phyloP scores from a whole-genome alignment of 2,113 vertebrate genomes.

The Vimba vimba region DNA sequence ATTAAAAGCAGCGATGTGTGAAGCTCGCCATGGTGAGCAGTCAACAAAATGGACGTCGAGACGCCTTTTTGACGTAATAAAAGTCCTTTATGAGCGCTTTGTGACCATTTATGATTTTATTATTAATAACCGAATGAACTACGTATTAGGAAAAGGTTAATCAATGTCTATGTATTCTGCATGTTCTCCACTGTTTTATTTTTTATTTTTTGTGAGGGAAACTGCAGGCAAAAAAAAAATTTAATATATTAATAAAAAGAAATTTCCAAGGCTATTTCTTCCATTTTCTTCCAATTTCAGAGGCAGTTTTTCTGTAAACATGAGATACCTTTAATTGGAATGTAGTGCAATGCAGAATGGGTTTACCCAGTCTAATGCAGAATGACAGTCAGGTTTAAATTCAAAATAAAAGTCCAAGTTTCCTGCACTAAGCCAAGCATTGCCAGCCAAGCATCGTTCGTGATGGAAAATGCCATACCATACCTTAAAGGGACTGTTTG shows the following conservation, averaged over 20 bases:
- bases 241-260: too few species aligned
- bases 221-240: neutral
- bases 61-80: conserved; percentile 15
- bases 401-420: conserved; percentile 46
- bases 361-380: too few species aligned
- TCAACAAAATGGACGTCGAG: conserved; percentile 21
- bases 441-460: neutral
- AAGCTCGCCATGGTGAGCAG: conserved; percentile 43
- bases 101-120: neutral
- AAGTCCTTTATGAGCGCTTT: neutral
- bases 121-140: neutral
- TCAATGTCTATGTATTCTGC: neutral
- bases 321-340: neutral
- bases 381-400: neutral
- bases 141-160: neutral
- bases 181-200: neutral
- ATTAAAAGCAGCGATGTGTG: conserved; percentile 50
- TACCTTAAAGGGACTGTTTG: too few species aligned
- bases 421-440: neutral
- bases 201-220: neutral
- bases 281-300: neutral
- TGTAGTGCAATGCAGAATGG: too few species aligned
- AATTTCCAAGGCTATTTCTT: neutral
- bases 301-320: neutral
- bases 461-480: too few species aligned